Base-by-base conservation (phyloP, 1,140 invertebrate species). In the Philopotamus ludificatus region DNA sequence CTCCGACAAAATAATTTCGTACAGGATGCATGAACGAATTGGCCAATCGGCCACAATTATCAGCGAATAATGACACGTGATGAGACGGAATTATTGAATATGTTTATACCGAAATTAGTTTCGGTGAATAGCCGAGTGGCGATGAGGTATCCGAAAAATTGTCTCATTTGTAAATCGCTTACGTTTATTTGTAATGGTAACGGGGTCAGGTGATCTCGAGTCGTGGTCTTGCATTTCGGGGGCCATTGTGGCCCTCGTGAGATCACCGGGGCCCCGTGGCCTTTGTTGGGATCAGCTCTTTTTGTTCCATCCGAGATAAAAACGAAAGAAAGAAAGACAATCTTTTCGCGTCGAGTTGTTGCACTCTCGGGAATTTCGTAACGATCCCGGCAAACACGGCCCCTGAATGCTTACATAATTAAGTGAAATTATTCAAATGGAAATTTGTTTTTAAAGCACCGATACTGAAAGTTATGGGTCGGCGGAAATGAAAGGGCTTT, bases 141-240 rank as follows among this genome's bases (percentile, higher is more conserved):
- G 50, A 63, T 47, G 39, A 42, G 16, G 25, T 45, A 4, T 57
- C 25, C 20, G 21, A 20, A 39, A 15, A 64, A 64, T 57, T 65
- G 54, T 65, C 51, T 65, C 44, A 58, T 65, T 65, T 65, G 63
- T 58, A 28, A 57, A 54, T 47, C 39, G n/a, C 44, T 9, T 47
- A 47, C 44, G 18, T 16, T 12, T 12, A 12, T 54, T 23, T 34
- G 10, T 18, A 20, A 18, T 39, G 16, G 28, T 45, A 64, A 64
- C 42, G 63, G 54, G 63, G 63, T 65, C 63, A 55, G 41, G n/a
- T 45, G 53, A 39, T 61, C 63, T 39, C 63, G 53, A 65, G 63
- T 65, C 63, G 63, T 65, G 63, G 58, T 65, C n/a, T 65, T 65
- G 51, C 58, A 65, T 65, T 65, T 65, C 57, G 53, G 63, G 41